These are phyloP conservation scores for Globodera ellingtonae DNA, from an alignment of 1,140 invertebrate genomes.

Conservation along the genomic window DNA sequence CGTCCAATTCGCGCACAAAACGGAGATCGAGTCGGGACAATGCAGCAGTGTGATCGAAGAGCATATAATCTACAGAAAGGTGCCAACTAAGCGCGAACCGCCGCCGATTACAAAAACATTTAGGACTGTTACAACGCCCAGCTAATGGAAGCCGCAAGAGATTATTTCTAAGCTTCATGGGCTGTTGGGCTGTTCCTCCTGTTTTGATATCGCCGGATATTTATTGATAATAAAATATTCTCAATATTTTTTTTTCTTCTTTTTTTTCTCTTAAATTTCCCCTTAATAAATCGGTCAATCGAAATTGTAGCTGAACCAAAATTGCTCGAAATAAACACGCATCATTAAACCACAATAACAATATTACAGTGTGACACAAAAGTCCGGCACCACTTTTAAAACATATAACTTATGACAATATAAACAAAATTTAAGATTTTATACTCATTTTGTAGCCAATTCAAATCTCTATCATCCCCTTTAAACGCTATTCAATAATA, in stretches of 20 bases:
- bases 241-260: not conserved
- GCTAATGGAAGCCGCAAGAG: slow-evolving; percentile 14
- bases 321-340: too few relatives aligned
- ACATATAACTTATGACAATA: too few relatives aligned
- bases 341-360: too few relatives aligned
- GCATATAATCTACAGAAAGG: slow-evolving; percentile 30
- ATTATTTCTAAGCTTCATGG: not conserved
- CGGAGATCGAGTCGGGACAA: slow-evolving; percentile 19
- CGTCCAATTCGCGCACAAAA: slow-evolving; percentile 23
- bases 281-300: too few relatives aligned
- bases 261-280: too few relatives aligned
- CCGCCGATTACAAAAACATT: not conserved
- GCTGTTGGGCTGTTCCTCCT: not conserved
- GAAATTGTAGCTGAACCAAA: too few relatives aligned
- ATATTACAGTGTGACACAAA: too few relatives aligned
- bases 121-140: slow-evolving; percentile 18
- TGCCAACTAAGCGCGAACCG: not conserved
- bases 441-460: too few relatives aligned
- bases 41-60: slow-evolving; percentile 22
- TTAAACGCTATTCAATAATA: too few relatives aligned
- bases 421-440: too few relatives aligned
- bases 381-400: too few relatives aligned
- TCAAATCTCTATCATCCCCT: too few relatives aligned
- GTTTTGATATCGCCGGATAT: not conserved
- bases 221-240: not conserved